Evolutionary conservation across 2,888 invertebrate species (phyloP), one percentile per base, ranked within the genome.

Genomic region (Watsonalla cultraria): DNA sequence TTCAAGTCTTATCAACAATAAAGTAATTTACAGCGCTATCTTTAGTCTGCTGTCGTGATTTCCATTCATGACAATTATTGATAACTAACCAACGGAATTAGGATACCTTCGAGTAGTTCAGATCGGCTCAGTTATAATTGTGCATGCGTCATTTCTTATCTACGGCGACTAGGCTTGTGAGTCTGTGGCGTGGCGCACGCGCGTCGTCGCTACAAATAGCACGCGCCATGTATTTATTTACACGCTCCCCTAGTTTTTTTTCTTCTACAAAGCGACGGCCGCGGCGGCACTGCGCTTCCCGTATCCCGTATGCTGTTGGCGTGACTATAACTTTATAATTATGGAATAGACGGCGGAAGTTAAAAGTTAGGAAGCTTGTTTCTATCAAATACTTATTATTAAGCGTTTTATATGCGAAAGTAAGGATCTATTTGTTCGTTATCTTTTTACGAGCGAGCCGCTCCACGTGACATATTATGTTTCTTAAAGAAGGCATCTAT

Each of bases 201-300:
- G 84, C 79, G 72, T 68, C 65, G 59, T 55, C 61, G 78, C 80
- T 72, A 68, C 82, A 84, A 86, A 88, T 88, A 87, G 86, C 84
- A 74, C 78, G 75, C 78, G 78, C 68, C 69, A 67, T 66, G 57
- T 72, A 70, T 82, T 80, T 84, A 86, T 84, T 84, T 84, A 80
- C 76, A 70, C 70, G 72, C 78, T 80, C 80, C 82, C 83, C 77
- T 72, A 72, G 65, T 68, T 73, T 70, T 68, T 72, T 74, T 74
- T 76, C 72, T 73, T 72, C 70, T 58, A 54, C 57, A 74, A 71
- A 69, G 65, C 57, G 57, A 59, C 59, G 59, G 60, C 66, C 24
- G 42, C 11, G 8, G 58, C 34, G 35, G 45, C 54, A 52, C 39
- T 45, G 37, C 37, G 9, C 37, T 35, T 48, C 37, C 35, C 14